Base-by-base conservation (phyloP, 2,888 invertebrate species). In the Elysia crispata region DNA sequence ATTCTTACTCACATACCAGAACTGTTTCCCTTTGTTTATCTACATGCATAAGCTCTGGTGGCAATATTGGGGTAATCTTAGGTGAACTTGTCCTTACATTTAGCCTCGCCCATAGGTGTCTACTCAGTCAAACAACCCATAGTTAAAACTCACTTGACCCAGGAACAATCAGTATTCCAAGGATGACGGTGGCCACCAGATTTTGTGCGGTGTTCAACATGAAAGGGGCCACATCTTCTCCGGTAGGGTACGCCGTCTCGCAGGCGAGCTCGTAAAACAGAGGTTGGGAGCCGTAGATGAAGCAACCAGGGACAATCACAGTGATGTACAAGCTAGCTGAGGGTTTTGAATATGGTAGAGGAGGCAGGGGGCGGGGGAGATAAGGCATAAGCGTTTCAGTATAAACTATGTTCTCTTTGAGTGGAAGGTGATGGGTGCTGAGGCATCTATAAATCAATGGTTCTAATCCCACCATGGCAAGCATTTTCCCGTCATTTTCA, bases 221-320 rank as follows among this genome's bases (percentile, higher is more conserved):
- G 70, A 31, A 18, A 41, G 31, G 31, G 33, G 80, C 72, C 28
- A 69, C 54, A 0, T 75, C 75, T 23, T 79, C 79, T 11, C 73
- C 75, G 28, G 73, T 72, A 0, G 79, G 79, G 49, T 69, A 79
- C 67, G 60, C 41, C 33, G 67, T 31, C 69, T 79, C 79, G 57
- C 79, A 79, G 49, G 57, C 79, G 57, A 73, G 57, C 79, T 79
- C 79, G 60, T 60, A 79, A 28, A 79, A 75, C 54, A 79, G 60
- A 0, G 79, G 79, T n/a, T 75, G 41, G 49, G 75, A 11, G 18
- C 79, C 79, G 30, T 57, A 49, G 23, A 74, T 64, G n/a, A 67
- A 69, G 64, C 73, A 64, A 0, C 79, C 74, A n/a, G 60, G n/a
- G 50, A 66, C 50, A 0, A 79, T 75, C 20, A 28, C 41, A 25